A percentile compares a stretch with the other conserved stretches of the same genome.
Evolutionary conservation across 2,113 vertebrate genomes (phyloP).

Genomic region (Ahaetulla prasina): DNA sequence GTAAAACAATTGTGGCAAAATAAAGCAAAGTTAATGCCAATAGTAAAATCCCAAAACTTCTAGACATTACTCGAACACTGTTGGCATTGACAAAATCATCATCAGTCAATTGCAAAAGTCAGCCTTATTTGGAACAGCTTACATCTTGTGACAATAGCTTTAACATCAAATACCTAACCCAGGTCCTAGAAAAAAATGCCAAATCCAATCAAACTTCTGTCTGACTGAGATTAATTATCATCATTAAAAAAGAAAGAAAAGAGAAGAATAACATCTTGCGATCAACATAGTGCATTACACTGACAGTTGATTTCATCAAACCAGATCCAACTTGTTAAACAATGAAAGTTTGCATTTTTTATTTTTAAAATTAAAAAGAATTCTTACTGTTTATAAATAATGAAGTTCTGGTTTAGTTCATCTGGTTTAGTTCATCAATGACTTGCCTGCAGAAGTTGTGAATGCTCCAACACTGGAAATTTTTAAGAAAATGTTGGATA

Average conservation of each 20-base stretch:
- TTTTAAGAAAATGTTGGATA: too few relatives aligned
- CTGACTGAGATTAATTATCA: background rate
- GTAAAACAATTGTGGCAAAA: background rate
- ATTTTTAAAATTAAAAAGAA: background rate
- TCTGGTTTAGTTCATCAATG: too few relatives aligned
- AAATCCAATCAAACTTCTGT: background rate
- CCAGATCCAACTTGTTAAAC: background rate
- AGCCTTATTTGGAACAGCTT: background rate
- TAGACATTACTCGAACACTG: background rate
- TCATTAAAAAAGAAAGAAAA: too few relatives aligned
- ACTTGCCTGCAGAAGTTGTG: too few relatives aligned
- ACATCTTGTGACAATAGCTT: background rate
- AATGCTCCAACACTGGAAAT: too few relatives aligned
- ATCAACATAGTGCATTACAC: background rate
- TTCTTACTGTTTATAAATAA: background rate
- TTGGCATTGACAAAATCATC: background rate
- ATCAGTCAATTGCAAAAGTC: background rate
- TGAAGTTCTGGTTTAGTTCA: background rate
- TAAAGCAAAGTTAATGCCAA: background rate
- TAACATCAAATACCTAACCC: background rate
- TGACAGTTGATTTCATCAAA: background rate
- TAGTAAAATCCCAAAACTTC: background rate
- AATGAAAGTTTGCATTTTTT: background rate
- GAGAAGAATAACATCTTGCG: background rate
- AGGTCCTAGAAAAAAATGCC: background rate